Base-by-base conservation (phyloP, 2,888 invertebrate genomes). In the Drosophila cyrtoloma region DNA sequence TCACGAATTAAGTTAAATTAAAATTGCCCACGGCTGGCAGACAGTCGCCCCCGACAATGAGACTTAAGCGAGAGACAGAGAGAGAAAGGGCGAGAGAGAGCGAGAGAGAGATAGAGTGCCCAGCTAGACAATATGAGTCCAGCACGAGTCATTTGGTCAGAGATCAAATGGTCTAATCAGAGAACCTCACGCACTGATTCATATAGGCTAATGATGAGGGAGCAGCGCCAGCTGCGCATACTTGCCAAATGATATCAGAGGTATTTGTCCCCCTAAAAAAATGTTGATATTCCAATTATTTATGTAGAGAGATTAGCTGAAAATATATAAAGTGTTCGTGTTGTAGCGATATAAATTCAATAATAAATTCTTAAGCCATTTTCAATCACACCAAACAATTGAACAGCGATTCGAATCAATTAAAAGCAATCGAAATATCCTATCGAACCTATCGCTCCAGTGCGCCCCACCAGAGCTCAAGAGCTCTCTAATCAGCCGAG, bases 311-410 rank as follows among this genome's bases (percentile, higher is more conserved):
- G 50, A 58, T 50, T 76, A 62, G 53, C 32, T 56, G 47, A 60
- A 76, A 61, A 71, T 64, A 50, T 42, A 50, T 35, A 57, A 47
- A 37, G 51, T 37, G 10, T 3, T n/a, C n/a, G 3, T 47, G 37
- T 37, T 55, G 52, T 52, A 57, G 74, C 76, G 65, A 79, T 79
- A 86, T 86, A 90, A 90, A 90, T 90, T 90, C 71, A 79, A 77
- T 79, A 90, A 90, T 90, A 90, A 89, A 89, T 81, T 73, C 70
- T 86, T 81, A 81, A 88, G 79, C 85, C 78, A 77, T 86, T 82
- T 91, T 90, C 91, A 92, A 92, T 91, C 90, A 91, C 92, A 91
- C 82, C 89, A 83, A 84, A 82, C 92, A 80, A 90, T 85, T 91
- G 89, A 89, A 89, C 90, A 81, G 76, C 82, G 85, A 86, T 86